Evolutionary conservation across 2,888 invertebrate species (phyloP).

Genomic region (Dryomyza anilis): DNA sequence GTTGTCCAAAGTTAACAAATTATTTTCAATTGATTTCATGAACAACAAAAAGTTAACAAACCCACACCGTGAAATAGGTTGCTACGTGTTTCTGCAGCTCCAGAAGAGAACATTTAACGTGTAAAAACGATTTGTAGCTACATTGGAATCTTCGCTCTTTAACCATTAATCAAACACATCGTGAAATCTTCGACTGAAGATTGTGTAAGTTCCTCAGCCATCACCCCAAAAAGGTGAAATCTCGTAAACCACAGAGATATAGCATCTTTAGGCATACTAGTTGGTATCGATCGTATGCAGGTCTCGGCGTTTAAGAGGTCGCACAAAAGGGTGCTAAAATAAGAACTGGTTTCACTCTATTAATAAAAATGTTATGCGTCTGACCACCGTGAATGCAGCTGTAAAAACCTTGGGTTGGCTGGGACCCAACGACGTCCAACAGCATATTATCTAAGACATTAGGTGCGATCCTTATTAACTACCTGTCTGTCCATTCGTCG

Average conservation of each 20-base stretch:
- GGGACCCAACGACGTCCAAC: no score
- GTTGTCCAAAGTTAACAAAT: constrained; percentile 57
- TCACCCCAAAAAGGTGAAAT: not conserved
- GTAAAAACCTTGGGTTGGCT: no score
- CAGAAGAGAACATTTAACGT: constrained; percentile 54
- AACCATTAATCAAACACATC: constrained; percentile 11
- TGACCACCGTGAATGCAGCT: constrained; percentile 19
- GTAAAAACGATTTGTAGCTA: constrained; percentile 60
- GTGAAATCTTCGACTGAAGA: constrained; percentile 14
- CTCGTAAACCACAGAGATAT: not conserved
- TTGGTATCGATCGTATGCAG: not conserved
- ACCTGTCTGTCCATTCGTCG: constrained; percentile 16
- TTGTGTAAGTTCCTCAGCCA: not conserved
- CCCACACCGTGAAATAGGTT: not conserved
- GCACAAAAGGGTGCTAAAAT: not conserved
- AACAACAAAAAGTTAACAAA: constrained; percentile 19
- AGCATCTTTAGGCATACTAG: not conserved
- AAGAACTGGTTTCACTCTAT: constrained; percentile 1
- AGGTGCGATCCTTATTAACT: constrained; percentile 17
- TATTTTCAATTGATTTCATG: constrained; percentile 58
- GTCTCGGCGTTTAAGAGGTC: no score
- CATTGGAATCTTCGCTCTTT: constrained; percentile 30
- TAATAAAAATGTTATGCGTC: constrained; percentile 1
- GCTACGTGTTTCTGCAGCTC: not conserved
- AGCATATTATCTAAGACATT: not conserved